These are phyloP conservation scores for Dufourea novaeangliae DNA, from an alignment of 1,140 invertebrate genomes.

Conservation along the genomic window DNA sequence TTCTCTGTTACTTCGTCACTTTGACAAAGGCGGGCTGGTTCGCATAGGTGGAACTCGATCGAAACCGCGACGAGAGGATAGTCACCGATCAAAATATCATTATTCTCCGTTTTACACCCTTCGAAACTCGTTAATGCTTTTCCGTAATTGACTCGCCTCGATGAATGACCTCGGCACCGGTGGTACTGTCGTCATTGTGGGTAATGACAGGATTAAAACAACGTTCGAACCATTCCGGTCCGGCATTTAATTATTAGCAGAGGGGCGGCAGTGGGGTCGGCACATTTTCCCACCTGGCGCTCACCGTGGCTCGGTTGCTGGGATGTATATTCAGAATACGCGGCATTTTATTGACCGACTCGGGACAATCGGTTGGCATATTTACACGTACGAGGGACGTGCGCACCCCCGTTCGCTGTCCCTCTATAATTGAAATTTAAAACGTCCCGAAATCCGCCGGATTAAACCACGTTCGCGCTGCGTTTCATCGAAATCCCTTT, in stretches of 20 bases:
- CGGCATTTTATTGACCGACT: conserved; percentile 61
- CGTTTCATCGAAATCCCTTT: conserved; percentile 1
- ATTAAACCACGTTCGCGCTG: conserved; percentile 44
- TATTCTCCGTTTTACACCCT: conserved; percentile 57
- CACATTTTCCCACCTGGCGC: no score
- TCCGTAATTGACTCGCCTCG: conserved; percentile 60
- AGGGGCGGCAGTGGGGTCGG: no score
- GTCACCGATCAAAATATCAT: conserved; percentile 58
- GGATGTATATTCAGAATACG: conserved; percentile 32
- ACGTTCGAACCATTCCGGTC: conserved; percentile 39
- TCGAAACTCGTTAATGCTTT: conserved; percentile 63
- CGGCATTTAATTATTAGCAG: conserved; percentile 68
- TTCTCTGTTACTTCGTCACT: conserved; percentile 29
- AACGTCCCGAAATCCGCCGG: conserved; percentile 45
- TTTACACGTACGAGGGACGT: conserved; percentile 55
- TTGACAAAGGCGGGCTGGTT: conserved; percentile 43
- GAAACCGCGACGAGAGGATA: conserved; percentile 20
- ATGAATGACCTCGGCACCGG: conserved; percentile 54
- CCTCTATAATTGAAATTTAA: conserved; percentile 60
- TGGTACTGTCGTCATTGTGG: conserved; percentile 54
- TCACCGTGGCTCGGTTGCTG: conserved; percentile 8
- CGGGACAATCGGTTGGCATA: conserved; percentile 60
- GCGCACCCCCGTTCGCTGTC: background rate
- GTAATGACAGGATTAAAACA: conserved; percentile 69
- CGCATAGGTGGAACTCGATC: background rate